phyloP scores from a whole-genome alignment of 2,888 invertebrate species.

The Cantharis nigra region DNA sequence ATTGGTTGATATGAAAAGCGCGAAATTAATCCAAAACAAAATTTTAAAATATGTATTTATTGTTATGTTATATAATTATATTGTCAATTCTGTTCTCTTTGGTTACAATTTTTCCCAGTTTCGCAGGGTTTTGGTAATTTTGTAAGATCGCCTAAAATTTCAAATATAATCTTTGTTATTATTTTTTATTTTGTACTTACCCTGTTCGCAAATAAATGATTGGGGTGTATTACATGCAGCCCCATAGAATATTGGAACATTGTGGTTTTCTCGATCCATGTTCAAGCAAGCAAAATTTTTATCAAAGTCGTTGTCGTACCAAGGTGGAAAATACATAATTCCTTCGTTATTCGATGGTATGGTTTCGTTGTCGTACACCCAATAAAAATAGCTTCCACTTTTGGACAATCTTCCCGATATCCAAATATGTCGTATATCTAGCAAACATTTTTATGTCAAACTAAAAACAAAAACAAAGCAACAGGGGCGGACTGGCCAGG shows the following conservation, averaged over 20 bases:
- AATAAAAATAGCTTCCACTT: slow-evolving; percentile 1
- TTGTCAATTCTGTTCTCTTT: too few relatives aligned
- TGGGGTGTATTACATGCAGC: slow-evolving; percentile 60
- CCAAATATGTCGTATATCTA: slow-evolving; percentile 26
- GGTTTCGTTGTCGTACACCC: background rate
- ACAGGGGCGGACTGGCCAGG: too few relatives aligned
- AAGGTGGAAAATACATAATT: slow-evolving; percentile 48
- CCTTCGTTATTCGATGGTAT: background rate
- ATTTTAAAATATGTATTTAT: too few relatives aligned
- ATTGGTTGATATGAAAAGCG: background rate
- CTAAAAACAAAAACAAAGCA: background rate
- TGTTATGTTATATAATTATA: too few relatives aligned
- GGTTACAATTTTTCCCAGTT: too few relatives aligned
- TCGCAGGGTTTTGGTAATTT: too few relatives aligned
- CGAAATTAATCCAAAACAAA: background rate
- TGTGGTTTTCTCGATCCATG: slow-evolving; percentile 59
- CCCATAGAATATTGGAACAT: slow-evolving; percentile 58
- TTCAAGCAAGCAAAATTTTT: slow-evolving; percentile 58
- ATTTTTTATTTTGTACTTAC: background rate
- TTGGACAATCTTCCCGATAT: slow-evolving; percentile 11
- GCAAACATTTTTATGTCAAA: background rate
- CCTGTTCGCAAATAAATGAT: slow-evolving; percentile 55
- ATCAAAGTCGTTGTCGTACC: slow-evolving; percentile 57
- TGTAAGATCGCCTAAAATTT: background rate
- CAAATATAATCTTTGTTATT: background rate